phyloP scores from a whole-genome alignment of 2,797 vertebrate genomes.

The Hipposideros larvatus region DNA sequence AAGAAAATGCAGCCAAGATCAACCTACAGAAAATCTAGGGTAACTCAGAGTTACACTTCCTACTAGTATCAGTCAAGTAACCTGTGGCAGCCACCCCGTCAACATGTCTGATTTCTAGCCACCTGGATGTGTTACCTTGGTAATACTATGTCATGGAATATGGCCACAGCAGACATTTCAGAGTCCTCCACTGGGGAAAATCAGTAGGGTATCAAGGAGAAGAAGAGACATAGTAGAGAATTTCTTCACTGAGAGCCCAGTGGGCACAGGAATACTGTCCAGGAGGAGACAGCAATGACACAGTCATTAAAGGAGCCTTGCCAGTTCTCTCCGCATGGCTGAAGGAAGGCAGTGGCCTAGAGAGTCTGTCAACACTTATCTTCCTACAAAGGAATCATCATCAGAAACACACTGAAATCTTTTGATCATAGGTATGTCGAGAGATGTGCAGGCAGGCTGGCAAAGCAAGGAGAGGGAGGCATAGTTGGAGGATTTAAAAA shows the following conservation, averaged over 20 bases:
- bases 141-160: conserved; percentile 54
- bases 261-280: not conserved
- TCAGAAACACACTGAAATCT: not conserved
- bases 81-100: conserved; percentile 74
- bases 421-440: not conserved
- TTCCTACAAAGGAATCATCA: not conserved
- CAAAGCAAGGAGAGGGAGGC: not conserved
- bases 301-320: not conserved
- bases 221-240: conserved; percentile 62
- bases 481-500: not conserved
- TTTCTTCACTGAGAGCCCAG: not conserved
- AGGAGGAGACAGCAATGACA: not conserved
- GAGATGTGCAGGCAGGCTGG: not conserved
- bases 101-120: conserved; percentile 73
- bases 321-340: not conserved
- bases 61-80: conserved; percentile 55
- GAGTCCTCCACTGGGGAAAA: conserved; percentile 1
- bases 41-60: not conserved
- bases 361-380: not conserved
- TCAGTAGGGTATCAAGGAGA: conserved; percentile 48
- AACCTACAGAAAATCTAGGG: conserved; percentile 68
- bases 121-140: conserved; percentile 78
- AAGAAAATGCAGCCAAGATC: conserved; percentile 79
- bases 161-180: conserved; percentile 18
- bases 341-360: not conserved